Base-by-base conservation (phyloP, 2,888 invertebrate species). In the Philereme transversata region DNA sequence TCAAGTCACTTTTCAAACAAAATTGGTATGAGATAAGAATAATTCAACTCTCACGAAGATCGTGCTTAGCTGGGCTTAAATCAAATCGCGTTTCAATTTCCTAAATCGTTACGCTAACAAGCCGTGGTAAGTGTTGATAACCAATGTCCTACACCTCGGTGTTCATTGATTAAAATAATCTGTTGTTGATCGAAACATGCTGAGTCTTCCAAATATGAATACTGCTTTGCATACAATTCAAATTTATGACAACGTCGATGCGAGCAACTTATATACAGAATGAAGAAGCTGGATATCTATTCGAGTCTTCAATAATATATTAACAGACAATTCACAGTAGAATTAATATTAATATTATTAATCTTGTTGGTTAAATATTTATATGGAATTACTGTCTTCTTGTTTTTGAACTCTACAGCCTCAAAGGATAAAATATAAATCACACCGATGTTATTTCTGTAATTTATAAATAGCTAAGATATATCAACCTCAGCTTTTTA, bases 81-180 rank as follows among this genome's bases (percentile, higher is more conserved):
- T 51, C 50, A 54, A 22, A 59, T 62, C 60, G 55, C 52, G 48
- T 65, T 65, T 68, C 60, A 69, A 67, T 68, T 70, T 70, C 61
- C 61, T 65, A 51, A 67, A 59, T 36, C 59, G 57, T 61, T 65
- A 53, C 50, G 57, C 55, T 62, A 48, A 52, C 60, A 46, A 58
- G 49, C 51, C 46, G 48, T 11, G 11, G 51, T 54, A 59, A 51
- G 53, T 60, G 50, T 57, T 48, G 54, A 65, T 62, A 62, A 68
- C 47, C 60, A 68, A 68, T 65, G 68, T 66, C 62, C 60, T 62
- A 5, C 47, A 51, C 48, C 44, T 61, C 53, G 51, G 53, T 45
- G 45, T 57, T 60, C 52, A 58, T 43, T 55, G 53, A 63, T 59
- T 62, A 45, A 51, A 57, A 59, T 62, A 59, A 56, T 62, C 44